Evolutionary conservation across 2,797 vertebrate genomes (phyloP), one percentile per base, ranked within the genome.

Genomic region (Arvicola amphibius): DNA sequence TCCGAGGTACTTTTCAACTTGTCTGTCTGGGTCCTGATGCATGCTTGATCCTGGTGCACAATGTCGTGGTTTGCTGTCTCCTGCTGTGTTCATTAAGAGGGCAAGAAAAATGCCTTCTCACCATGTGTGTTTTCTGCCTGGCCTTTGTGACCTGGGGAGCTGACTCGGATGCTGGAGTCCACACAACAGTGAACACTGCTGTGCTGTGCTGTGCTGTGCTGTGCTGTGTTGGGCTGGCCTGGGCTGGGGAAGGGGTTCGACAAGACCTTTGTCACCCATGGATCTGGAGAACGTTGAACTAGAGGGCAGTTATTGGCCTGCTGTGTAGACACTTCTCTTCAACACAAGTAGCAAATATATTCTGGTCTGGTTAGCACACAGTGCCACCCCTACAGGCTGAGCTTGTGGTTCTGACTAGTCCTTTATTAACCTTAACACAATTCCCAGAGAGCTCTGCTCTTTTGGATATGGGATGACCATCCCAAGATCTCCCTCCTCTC

Each of bases 1-100:
- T 99, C 99, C 87, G 99, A 99, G 99, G 99, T 99, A 99, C 98
- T 99, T 98, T 98, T 98, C 97, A 97, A 98, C 95, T 96, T 98
- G 98, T 98, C 98, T 99, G 98, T 98, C 98, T 98, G 97, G 98
- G 97, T 97, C 95, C 97, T 98, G 95, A 98, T 99, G 98, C 98
- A 98, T 98, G 98, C 93, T 97, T 90, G 94, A 97, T 94, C 91
- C 90, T 95, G 96, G 88, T 98, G 98, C 98, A 99, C 98, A 98
- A 96, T 56, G 34, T 65, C 87, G 81, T 90, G 96, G 93, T 98
- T 97, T 97, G 96, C 96, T 80, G 87, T 97, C 97, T 97, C 96
- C 93, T 86, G 85, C 32, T 94, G 88, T 90, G 85, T 96, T 83
- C 25, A 16, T 23, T 71, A 78, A 92, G 88, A 83, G 83, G 92